Base-by-base conservation (phyloP, 1,140 invertebrate species). In the Eufriesea mexicana region DNA sequence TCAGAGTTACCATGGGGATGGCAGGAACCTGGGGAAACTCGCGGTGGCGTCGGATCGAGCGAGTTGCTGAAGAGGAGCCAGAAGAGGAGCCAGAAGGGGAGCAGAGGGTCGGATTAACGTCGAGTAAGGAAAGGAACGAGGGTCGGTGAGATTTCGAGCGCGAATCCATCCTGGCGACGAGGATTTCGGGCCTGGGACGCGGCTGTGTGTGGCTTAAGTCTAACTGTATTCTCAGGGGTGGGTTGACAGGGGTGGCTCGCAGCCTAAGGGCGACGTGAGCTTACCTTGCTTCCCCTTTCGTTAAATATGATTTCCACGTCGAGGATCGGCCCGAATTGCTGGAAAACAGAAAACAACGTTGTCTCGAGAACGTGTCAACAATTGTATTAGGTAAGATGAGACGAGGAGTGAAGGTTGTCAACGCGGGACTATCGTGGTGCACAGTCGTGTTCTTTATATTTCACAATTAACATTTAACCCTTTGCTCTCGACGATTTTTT, bases 271-370 rank as follows among this genome's bases (percentile, higher is more conserved):
- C 88, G 62, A 84, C 73, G 82, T 90, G 71, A 84, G 95, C 97
- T 97, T 97, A 99, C 99, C 98, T 99, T 99, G 89, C 98, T 99
- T 93, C 99, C 99, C 90, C 99, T 96, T 95, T 99, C 99, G 95
- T 99, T 99, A 96, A 99, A 99, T 94, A 99, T 99, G 92, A 99
- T 99, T 96, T 99, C 99, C 94, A 99, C 99, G 95, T 99, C 99
- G 93, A 99, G 96, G 92, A 99, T 99, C 92, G 97, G 96, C 90
- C 99, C 99, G 96, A 98, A 99, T 97, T 99, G 98, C 98, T 99
- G 96, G 92, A 97, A 97, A 92, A 93, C n/a, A 54, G 70, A 78
- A 71, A 77, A 18, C 49, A 64, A 66, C 28, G 42, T 72, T 59
- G 59, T 77, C 74, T 76, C 59, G 59, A 64, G 59, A 64, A 64